Percentiles rank a stretch among this genome's conserved stretches.
Conservation (phyloP, 1,140 invertebrate species). For the Penaeus chinensis region DNA sequence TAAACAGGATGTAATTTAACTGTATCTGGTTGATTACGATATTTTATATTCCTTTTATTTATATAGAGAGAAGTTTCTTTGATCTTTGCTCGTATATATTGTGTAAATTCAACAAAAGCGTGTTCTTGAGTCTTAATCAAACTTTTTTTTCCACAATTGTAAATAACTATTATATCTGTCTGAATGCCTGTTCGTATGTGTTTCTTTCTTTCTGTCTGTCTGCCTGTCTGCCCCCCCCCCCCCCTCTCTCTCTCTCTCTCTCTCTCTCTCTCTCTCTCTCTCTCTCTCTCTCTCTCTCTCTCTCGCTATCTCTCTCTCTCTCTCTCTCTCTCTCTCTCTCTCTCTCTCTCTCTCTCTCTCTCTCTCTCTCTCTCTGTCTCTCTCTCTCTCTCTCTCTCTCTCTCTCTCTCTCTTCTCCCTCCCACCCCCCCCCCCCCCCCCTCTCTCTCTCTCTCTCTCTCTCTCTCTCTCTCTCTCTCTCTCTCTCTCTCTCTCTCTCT, state of each 20-base stretch:
- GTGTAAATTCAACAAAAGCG: too few species aligned
- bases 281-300: neutral
- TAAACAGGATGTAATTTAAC: too few species aligned
- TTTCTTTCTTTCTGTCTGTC: neutral
- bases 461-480: too few species aligned
- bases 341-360: neutral
- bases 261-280: conserved; percentile 2
- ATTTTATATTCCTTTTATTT: too few species aligned
- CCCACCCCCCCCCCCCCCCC: too few species aligned
- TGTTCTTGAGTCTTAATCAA: too few species aligned
- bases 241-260: neutral
- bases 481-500: too few species aligned
- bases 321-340: neutral
- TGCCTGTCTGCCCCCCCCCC: neutral
- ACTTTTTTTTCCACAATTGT: too few species aligned
- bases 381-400: conserved; percentile 4
- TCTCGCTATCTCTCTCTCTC: neutral
- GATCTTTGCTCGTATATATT: too few species aligned
- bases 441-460: too few species aligned
- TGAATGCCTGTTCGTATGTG: neutral
- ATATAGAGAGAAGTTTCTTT: too few species aligned
- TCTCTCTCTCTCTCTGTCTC: neutral
- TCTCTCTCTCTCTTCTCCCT: neutral
- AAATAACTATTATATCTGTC: neutral
- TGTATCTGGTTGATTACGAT: too few species aligned